Base-by-base conservation (phyloP, 1,140 invertebrate genomes). In the Cydia strobilella region DNA sequence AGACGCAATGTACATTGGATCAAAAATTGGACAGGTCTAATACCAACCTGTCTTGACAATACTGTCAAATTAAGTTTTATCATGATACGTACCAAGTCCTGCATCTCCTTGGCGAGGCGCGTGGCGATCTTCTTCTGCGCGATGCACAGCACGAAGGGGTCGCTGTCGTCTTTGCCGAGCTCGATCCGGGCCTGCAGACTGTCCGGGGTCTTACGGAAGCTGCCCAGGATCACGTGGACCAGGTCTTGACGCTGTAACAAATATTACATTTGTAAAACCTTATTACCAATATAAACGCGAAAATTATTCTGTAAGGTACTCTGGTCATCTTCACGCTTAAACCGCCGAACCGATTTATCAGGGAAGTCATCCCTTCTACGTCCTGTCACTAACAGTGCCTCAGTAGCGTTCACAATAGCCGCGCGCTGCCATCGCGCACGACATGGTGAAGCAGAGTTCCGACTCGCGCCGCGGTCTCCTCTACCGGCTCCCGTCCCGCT, bases 361-460 rank as follows among this genome's bases (percentile, higher is more conserved):
- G n/a, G n/a, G n/a, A n/a, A n/a, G n/a, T n/a, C n/a, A n/a, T n/a
- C n/a, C n/a, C n/a, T n/a, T n/a, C n/a, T n/a, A n/a, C n/a, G n/a
- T n/a, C n/a, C n/a, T n/a, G n/a, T n/a, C n/a, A n/a, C n/a, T n/a
- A n/a, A n/a, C n/a, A n/a, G n/a, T n/a, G n/a, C n/a, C n/a, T n/a
- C n/a, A n/a, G n/a, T n/a, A n/a, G n/a, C n/a, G n/a, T n/a, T n/a
- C n/a, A n/a, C n/a, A n/a, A n/a, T n/a, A n/a, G n/a, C n/a, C n/a
- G n/a, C n/a, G n/a, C n/a, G n/a, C n/a, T 98, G 15, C 98, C 98
- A 89, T 99, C 98, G 81, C 98, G 86, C 98, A 99, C 97, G 99
- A 99, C 71, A 99, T 94, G 12, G 96, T 97, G 89, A 98, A 99
- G 27, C 97, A 94, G 86, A n/a, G n/a, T n/a, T n/a, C n/a, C n/a